phyloP scores from a whole-genome alignment of 2,888 invertebrate species.

The Salpingus planirostris region DNA sequence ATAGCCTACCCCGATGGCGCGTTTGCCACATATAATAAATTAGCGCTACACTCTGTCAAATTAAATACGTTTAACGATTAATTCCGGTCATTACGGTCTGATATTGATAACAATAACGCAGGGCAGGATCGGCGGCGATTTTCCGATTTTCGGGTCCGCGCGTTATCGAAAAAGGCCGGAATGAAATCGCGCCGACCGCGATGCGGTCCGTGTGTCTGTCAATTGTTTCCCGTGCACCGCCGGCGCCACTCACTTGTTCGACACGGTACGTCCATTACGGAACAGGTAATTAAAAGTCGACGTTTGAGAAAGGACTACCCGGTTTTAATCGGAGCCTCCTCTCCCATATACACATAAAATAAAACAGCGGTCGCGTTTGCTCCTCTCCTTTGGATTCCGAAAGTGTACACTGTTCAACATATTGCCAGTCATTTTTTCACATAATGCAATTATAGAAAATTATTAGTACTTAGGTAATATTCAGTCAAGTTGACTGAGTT shows the following conservation, averaged over 20 bases:
- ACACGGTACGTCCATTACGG: conserved; percentile 45
- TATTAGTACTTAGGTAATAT: too few relatives aligned
- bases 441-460: too few relatives aligned
- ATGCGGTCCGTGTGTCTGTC: conserved; percentile 38
- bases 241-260: conserved; percentile 41
- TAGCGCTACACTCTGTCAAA: conserved; percentile 27
- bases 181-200: conserved; percentile 24
- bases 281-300: conserved; percentile 44
- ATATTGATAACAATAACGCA: too few relatives aligned
- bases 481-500: too few relatives aligned
- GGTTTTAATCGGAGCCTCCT: conserved; percentile 37
- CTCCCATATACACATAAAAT: too few relatives aligned
- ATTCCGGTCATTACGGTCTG: conserved; percentile 24
- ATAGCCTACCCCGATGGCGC: conserved; percentile 32
- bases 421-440: too few relatives aligned
- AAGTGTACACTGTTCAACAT: too few relatives aligned
- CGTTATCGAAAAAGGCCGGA: too few relatives aligned
- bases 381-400: neutral
- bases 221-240: conserved; percentile 36
- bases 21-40: conserved; percentile 36
- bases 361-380: neutral
- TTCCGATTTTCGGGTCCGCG: too few relatives aligned
- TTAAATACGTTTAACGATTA: conserved; percentile 29
- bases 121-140: too few relatives aligned
- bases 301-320: conserved; percentile 37